phyloP scores from a whole-genome alignment of 2,888 invertebrate genomes.

The Drosophila demipolita region DNA sequence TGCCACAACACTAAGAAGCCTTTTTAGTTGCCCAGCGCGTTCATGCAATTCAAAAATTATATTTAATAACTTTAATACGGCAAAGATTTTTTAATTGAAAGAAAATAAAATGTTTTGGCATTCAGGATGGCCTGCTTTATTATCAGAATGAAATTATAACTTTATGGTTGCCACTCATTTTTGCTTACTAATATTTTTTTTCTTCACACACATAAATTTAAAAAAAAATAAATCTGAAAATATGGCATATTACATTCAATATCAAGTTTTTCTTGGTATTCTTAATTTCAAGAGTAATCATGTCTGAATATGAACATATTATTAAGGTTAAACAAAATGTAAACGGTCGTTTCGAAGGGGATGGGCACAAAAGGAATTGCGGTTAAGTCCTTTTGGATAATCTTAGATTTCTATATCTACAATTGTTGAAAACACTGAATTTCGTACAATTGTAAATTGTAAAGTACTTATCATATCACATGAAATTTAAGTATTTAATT shows the following conservation, averaged over 20 bases:
- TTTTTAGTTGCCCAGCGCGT: too few species aligned
- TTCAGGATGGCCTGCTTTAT: neutral
- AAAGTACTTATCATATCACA: neutral
- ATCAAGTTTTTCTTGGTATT: too few species aligned
- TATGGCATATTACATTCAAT: neutral
- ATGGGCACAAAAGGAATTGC: neutral
- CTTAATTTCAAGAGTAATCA: neutral
- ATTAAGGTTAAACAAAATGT: too few species aligned
- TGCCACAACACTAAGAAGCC: too few species aligned
- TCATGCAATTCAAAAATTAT: too few species aligned
- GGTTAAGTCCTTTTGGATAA: neutral
- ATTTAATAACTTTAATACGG: too few species aligned
- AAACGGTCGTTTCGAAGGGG: neutral
- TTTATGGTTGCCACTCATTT: too few species aligned
- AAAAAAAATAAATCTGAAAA: neutral
- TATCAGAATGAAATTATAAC: neutral
- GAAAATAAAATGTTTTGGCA: neutral
- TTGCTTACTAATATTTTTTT: too few species aligned
- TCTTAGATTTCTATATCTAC: neutral
- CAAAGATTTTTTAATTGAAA: too few species aligned
- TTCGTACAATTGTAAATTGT: neutral
- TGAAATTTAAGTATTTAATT: neutral
- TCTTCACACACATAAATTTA: too few species aligned
- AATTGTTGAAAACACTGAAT: neutral
- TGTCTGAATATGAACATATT: too few species aligned